Evolutionary conservation across 2,113 vertebrate genomes (phyloP).

Genomic region (Osmerus eperlanus): DNA sequence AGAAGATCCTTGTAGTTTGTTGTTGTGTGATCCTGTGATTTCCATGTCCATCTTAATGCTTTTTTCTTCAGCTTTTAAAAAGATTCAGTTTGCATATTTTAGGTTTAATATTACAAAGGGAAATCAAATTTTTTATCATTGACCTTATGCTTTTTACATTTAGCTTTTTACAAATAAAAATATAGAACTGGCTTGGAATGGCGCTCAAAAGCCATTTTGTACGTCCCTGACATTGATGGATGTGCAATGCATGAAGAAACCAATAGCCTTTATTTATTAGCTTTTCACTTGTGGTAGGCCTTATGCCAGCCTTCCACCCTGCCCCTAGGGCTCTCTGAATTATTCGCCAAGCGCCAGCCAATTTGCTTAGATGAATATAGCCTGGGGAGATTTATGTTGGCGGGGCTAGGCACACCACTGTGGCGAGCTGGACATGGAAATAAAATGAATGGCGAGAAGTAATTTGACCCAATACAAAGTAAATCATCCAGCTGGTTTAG

Average conservation of each 20-base stretch:
- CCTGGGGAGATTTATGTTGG: constrained; percentile 53
- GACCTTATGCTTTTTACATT: not conserved
- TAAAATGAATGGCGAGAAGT: constrained; percentile 43
- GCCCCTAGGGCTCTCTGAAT: constrained; percentile 35
- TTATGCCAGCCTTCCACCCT: constrained; percentile 20
- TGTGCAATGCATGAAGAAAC: constrained; percentile 34
- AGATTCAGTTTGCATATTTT: not conserved
- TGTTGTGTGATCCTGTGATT: not conserved
- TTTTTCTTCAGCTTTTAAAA: no score
- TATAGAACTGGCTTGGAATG: constrained; percentile 18
- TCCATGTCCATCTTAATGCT: not conserved
- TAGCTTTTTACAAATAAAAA: constrained; percentile 1
- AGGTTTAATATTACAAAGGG: not conserved
- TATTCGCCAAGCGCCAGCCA: constrained; percentile 42
- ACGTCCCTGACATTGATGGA: constrained; percentile 49
- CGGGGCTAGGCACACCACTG: constrained; percentile 5
- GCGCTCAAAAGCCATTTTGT: constrained; percentile 21
- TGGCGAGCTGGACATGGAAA: constrained; percentile 29
- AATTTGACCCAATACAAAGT: constrained; percentile 51
- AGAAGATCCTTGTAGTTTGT: not conserved
- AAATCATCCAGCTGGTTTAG: constrained; percentile 45
- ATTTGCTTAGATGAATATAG: constrained; percentile 56
- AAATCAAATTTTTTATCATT: not conserved
- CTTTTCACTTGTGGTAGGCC: constrained; percentile 22
- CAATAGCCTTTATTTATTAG: constrained; percentile 49